These are phyloP conservation scores for Xestia rhomboidea DNA, from an alignment of 2,888 invertebrate species.

Conservation along the genomic window DNA sequence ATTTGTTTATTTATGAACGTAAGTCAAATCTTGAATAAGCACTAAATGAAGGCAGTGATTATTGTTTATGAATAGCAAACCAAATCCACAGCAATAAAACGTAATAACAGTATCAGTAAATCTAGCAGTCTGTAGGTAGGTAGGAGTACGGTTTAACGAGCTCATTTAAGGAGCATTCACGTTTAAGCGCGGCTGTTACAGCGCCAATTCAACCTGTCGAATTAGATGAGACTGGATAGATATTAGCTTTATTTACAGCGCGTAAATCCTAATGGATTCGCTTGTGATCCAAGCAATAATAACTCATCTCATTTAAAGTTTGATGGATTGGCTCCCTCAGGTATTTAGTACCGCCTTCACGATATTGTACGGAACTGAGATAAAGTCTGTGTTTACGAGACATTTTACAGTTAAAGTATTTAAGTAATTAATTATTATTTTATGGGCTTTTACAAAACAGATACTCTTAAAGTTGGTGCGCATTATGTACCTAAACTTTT, in stretches of 20 bases:
- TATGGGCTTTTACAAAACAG: neutral
- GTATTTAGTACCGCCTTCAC: neutral
- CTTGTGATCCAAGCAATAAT: slow-evolving; percentile 46
- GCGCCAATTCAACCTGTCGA: slow-evolving; percentile 27
- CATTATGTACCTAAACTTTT: neutral
- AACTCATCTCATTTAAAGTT: slow-evolving; percentile 50
- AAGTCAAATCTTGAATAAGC: neutral
- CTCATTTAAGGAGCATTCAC: slow-evolving; percentile 19
- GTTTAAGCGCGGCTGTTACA: slow-evolving; percentile 17
- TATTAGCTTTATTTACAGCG: slow-evolving; percentile 46
- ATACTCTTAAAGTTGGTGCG: neutral
- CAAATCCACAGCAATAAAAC: slow-evolving; percentile 1
- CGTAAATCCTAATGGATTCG: slow-evolving; percentile 51
- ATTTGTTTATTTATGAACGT: neutral
- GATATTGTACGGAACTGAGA: neutral
- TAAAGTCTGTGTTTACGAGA: neutral
- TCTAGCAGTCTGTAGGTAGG: neutral
- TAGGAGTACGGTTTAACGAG: slow-evolving; percentile 28
- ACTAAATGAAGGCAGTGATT: neutral
- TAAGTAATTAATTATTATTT: slow-evolving; percentile 5
- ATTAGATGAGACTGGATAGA: slow-evolving; percentile 29
- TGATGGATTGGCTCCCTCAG: slow-evolving; percentile 29
- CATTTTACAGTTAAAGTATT: slow-evolving; percentile 5
- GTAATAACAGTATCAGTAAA: slow-evolving; percentile 24
- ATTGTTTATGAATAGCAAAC: neutral